Evolutionary conservation across 2,888 invertebrate species (phyloP).

Genomic region (Bursaphelenchus okinawaensis): DNA sequence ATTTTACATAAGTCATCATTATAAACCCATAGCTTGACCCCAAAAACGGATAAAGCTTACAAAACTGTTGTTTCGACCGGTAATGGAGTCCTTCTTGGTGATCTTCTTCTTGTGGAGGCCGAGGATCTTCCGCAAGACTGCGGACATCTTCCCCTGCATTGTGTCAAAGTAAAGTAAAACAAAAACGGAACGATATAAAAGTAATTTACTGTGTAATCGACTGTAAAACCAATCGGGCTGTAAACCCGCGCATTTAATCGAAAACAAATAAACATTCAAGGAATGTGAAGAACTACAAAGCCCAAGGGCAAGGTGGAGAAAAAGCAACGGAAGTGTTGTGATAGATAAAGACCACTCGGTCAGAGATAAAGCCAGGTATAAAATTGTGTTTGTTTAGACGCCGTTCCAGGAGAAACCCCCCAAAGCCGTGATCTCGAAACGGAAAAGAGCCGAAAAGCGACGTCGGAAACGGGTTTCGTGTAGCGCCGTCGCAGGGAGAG

Average conservation of each 20-base stretch:
- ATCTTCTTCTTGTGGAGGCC: conserved; percentile 39
- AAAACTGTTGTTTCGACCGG: conserved; percentile 53
- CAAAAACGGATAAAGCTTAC: conserved; percentile 30
- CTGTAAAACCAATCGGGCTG: not conserved
- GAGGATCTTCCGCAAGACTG: conserved; percentile 40
- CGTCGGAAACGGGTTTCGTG: not conserved
- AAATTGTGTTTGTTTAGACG: no score
- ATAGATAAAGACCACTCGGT: no score
- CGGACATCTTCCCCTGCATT: conserved; percentile 29
- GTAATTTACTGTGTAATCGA: not conserved
- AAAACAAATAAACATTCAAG: no score
- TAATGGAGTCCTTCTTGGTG: conserved; percentile 54
- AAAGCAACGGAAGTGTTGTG: no score
- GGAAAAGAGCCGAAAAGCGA: not conserved
- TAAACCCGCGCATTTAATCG: no score
- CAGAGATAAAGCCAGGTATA: no score
- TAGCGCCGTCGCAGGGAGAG: no score
- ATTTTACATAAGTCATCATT: not conserved
- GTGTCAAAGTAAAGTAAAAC: not conserved
- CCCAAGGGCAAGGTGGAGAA: no score
- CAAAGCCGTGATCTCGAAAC: not conserved
- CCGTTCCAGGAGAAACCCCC: no score
- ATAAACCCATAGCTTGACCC: not conserved
- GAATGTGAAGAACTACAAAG: no score
- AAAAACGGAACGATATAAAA: not conserved